phyloP scores from a whole-genome alignment of 1,140 invertebrate genomes.

The Eubasilissa regina region DNA sequence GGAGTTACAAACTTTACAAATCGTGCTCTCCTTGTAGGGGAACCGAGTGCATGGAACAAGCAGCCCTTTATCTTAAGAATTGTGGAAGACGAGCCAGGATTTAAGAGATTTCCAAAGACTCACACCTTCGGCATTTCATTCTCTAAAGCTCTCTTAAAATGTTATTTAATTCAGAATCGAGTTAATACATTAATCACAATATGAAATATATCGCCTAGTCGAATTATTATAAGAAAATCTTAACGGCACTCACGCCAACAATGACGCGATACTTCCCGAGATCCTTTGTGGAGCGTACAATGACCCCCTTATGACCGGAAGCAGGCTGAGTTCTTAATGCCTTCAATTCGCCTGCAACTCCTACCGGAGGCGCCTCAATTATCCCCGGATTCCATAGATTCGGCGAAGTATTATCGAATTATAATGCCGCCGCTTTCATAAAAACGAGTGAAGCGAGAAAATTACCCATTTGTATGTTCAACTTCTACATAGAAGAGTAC shows the following conservation, averaged over 20 bases:
- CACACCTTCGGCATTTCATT: too few species aligned
- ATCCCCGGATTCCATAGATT: slow-evolving; percentile 3
- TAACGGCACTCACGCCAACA: slow-evolving; percentile 2
- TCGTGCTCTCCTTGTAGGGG: too few species aligned
- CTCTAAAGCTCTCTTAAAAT: too few species aligned
- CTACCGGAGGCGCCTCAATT: slow-evolving; percentile 34
- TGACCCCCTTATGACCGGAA: slow-evolving; percentile 50
- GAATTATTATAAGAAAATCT: too few species aligned
- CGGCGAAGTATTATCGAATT: slow-evolving; percentile 35
- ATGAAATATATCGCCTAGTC: too few species aligned
- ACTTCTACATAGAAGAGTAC: not conserved
- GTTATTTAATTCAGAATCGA: too few species aligned
- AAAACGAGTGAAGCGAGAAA: slow-evolving; percentile 38
- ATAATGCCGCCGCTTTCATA: slow-evolving; percentile 30
- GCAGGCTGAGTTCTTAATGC: slow-evolving; percentile 43
- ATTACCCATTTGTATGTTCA: slow-evolving; percentile 35
- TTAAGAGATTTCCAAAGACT: too few species aligned
- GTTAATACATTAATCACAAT: too few species aligned
- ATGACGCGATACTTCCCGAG: slow-evolving; percentile 34
- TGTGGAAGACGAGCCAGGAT: too few species aligned
- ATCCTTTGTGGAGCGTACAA: slow-evolving; percentile 39
- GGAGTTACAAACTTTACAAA: too few species aligned
- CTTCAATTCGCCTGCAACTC: slow-evolving; percentile 23
- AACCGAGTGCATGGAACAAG: too few species aligned
- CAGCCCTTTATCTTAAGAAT: too few species aligned